Conservation (phyloP, 2,888 invertebrate genomes). For the Himalopsyche tibetana region DNA sequence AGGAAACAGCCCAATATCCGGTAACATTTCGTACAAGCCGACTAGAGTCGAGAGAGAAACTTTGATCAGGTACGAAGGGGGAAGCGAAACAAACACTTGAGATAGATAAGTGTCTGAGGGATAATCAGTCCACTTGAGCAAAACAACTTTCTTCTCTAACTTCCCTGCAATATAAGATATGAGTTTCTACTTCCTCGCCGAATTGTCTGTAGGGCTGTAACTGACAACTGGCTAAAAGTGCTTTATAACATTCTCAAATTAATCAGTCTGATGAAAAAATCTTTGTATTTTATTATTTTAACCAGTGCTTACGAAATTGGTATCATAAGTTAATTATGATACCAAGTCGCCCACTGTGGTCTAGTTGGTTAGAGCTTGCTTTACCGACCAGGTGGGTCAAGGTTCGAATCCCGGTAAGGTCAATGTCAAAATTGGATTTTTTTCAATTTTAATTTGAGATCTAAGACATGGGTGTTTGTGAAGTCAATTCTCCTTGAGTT, state of each 20-base stretch:
- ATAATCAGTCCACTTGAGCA: constrained; percentile 43
- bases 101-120: constrained; percentile 33
- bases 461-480: no score
- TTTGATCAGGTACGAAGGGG: constrained; percentile 10
- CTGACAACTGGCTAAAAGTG: background rate
- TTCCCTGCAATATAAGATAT: constrained; percentile 2
- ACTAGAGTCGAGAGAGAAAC: constrained; percentile 10
- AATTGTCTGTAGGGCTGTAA: background rate
- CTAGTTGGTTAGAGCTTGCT: no score
- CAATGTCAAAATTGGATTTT: no score
- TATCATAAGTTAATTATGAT: no score
- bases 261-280: background rate
- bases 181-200: background rate
- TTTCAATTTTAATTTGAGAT: no score
- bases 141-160: constrained; percentile 19
- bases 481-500: no score
- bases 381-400: no score
- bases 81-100: constrained; percentile 30
- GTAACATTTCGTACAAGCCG: constrained; percentile 3
- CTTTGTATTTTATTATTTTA: no score
- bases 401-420: no score
- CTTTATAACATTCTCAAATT: background rate
- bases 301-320: no score
- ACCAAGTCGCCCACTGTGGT: no score
- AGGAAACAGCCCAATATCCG: constrained; percentile 40